phyloP scores from a whole-genome alignment of 1,140 invertebrate species.

The Diabrotica virgifera region DNA sequence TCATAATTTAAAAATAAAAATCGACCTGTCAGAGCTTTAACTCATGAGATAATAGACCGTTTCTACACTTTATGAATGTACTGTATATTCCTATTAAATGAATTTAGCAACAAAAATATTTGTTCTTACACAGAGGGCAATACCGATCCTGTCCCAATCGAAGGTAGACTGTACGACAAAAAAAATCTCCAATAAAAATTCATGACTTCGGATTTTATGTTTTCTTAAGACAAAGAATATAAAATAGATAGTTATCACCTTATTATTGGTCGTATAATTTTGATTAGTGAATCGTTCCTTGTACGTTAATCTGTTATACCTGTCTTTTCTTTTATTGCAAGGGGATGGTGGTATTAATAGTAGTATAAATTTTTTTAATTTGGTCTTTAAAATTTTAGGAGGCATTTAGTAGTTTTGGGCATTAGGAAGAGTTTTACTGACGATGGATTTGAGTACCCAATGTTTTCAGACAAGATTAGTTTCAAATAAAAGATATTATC shows the following conservation, averaged over 20 bases:
- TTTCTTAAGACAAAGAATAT: slow-evolving; percentile 19
- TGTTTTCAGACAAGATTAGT: too few relatives aligned
- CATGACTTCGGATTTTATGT: slow-evolving; percentile 27
- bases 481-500: too few relatives aligned
- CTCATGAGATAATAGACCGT: too few relatives aligned
- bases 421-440: background rate
- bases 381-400: slow-evolving; percentile 16
- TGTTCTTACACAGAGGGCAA: too few relatives aligned
- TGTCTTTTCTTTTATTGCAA: slow-evolving; percentile 20
- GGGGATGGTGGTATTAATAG: slow-evolving; percentile 14
- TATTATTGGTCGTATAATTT: slow-evolving; percentile 24
- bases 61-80: too few relatives aligned
- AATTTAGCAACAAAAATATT: too few relatives aligned
- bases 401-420: slow-evolving; percentile 14
- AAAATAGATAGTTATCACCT: slow-evolving; percentile 25
- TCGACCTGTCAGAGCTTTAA: too few relatives aligned
- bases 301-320: slow-evolving; percentile 16
- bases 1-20: too few relatives aligned
- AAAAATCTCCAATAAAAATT: slow-evolving; percentile 29
- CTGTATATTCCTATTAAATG: too few relatives aligned
- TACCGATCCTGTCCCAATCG: too few relatives aligned
- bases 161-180: background rate
- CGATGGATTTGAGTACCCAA: background rate
- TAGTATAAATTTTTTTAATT: slow-evolving; percentile 19
- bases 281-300: slow-evolving; percentile 22